Base-by-base conservation (phyloP, 2,888 invertebrate genomes). In the Drosophila longiperda region DNA sequence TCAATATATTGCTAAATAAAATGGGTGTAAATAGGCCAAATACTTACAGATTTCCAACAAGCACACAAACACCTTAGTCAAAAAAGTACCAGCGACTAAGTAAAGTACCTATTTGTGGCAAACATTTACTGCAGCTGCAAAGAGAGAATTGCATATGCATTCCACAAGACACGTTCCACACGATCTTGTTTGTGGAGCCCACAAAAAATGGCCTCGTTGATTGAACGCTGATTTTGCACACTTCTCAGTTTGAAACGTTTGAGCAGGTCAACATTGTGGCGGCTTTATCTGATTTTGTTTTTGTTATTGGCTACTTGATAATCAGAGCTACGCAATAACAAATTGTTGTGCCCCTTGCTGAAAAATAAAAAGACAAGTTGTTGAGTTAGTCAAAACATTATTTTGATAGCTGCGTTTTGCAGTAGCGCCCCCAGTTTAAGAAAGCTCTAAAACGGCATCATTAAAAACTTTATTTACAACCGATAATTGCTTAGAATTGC, bases 401-500 rank as follows among this genome's bases (percentile, higher is more conserved):
- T 66, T 61, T 58, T 45, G 48, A 42, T 50, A 34, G 49, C 48
- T 8, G 38, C 23, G 38, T 4, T 12, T 11, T 34, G 42, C 32
- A 57, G 48, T 75, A 33, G 62, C 57, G 49, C 40, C 58, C 40
- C 58, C 49, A 52, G 40, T 53, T 73, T 73, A 60, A 60, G 66
- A 78, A 75, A 71, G 75, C 66, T 58, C 34, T 5, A 40, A 63
- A 55, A 11, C 34, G 20, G 58, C 36, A 57, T 23, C 29, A 62
- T 53, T 64, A 8, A 57, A 59, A 71, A 78, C 66, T 71, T 80
- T 74, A 71, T 81, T 81, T 67, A 81, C 79, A 81, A 62, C 72
- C 42, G 62, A 84, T 89, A 84, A 84, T 89, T 89, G 82, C 34
- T 67, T 62, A 67, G 80, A 80, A 90, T 88, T 88, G 90, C 83